phyloP scores from a whole-genome alignment of 2,888 invertebrate species.

The Eledona agricola region DNA sequence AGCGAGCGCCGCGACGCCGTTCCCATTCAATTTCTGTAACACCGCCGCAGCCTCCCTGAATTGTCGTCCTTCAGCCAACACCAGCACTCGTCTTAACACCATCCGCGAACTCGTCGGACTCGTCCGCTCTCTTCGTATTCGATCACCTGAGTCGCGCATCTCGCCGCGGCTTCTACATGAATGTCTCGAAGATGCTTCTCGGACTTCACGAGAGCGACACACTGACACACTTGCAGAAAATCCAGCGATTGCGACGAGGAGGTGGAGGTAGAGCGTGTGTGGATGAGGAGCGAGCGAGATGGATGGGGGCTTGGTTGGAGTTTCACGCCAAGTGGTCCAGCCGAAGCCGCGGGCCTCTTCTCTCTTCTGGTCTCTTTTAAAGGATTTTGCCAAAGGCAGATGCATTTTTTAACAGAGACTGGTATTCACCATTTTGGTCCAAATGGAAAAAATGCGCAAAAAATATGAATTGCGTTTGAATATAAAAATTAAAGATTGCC shows the following conservation, averaged over 20 bases:
- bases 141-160: conserved; percentile 78
- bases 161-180: conserved; percentile 49
- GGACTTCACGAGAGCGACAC: conserved; percentile 43
- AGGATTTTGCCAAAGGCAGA: conserved; percentile 41
- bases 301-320: conserved; percentile 37
- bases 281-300: background rate
- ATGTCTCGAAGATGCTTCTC: conserved; percentile 42
- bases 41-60: conserved; percentile 91
- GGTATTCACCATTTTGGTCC: no score
- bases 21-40: conserved; percentile 79
- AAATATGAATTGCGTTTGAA: no score
- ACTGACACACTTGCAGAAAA: conserved; percentile 52
- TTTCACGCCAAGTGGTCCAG: conserved; percentile 55
- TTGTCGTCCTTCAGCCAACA: conserved; percentile 87
- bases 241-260: conserved; percentile 23
- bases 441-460: no score
- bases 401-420: conserved; percentile 45
- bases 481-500: no score
- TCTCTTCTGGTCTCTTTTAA: conserved; percentile 48
- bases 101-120: conserved; percentile 73
- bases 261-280: conserved; percentile 7
- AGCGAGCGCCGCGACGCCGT: conserved; percentile 79
- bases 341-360: conserved; percentile 49
- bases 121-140: conserved; percentile 72
- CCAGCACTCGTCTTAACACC: conserved; percentile 74